phyloP scores from a whole-genome alignment of 1,140 invertebrate genomes.

The Eueides isabella region DNA sequence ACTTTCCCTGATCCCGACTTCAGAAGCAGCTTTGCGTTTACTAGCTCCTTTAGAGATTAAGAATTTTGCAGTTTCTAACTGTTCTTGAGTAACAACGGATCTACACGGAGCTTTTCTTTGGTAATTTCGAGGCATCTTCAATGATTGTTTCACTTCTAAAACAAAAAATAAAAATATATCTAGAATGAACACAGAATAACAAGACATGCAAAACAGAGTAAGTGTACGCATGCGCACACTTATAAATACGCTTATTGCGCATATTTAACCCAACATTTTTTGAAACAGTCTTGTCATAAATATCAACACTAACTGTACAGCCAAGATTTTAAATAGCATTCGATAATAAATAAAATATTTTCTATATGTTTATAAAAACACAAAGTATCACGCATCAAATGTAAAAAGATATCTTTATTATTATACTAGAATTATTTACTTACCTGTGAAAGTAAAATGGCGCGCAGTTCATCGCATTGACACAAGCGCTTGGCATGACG shows the following conservation, averaged over 20 bases:
- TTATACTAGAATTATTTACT: background rate
- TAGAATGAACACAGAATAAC: background rate
- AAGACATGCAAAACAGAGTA: background rate
- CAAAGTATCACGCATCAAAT: no score
- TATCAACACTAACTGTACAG: background rate
- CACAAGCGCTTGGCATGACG: background rate
- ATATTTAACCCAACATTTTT: background rate
- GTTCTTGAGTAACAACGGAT: background rate
- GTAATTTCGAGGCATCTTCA: constrained; percentile 25
- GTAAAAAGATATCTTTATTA: background rate
- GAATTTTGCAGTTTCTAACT: constrained; percentile 21
- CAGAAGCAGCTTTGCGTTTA: constrained; percentile 24
- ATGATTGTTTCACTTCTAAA: background rate
- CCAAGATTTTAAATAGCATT: no score
- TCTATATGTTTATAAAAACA: no score
- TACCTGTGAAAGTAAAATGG: background rate
- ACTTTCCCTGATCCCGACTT: constrained; percentile 32
- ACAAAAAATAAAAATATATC: background rate
- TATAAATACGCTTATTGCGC: no score
- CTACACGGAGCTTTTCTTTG: constrained; percentile 17
- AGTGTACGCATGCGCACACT: constrained; percentile 4
- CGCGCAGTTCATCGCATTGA: background rate
- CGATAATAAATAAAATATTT: no score
- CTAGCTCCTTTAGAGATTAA: constrained; percentile 28
- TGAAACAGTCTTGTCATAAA: background rate